Evolutionary conservation across 2,888 invertebrate species (phyloP).

Genomic region (Nomada flava): DNA sequence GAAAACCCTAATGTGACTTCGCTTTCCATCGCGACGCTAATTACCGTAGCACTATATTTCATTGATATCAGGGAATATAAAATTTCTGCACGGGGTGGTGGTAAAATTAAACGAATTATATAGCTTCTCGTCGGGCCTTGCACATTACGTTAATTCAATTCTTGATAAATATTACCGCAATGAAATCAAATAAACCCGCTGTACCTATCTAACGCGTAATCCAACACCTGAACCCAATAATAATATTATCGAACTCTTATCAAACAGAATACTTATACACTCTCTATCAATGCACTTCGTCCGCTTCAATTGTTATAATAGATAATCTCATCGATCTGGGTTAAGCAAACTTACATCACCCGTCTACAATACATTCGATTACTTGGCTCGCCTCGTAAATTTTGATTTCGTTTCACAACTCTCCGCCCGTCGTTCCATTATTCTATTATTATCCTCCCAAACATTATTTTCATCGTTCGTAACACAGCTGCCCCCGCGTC

Average conservation of each 20-base stretch:
- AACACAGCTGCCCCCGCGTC: neutral
- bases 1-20: conserved; percentile 30
- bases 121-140: neutral
- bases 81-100: neutral
- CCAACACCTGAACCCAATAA: conserved; percentile 5
- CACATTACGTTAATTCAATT: no score
- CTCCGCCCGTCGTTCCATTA: neutral
- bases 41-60: conserved; percentile 15
- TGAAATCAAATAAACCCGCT: no score
- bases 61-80: conserved; percentile 9
- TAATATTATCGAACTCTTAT: neutral
- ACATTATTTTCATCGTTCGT: neutral
- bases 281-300: conserved; percentile 21
- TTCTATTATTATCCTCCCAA: neutral
- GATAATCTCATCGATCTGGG: conserved; percentile 6
- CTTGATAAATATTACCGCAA: no score
- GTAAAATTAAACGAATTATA: neutral
- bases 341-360: conserved; percentile 3
- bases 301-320: conserved; percentile 2
- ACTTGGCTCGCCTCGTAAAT: no score
- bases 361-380: no score
- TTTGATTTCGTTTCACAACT: no score
- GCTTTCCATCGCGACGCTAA: conserved; percentile 25
- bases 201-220: neutral
- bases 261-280: conserved; percentile 26